phyloP scores from a whole-genome alignment of 2,888 invertebrate genomes.

The Melitaea athalia region DNA sequence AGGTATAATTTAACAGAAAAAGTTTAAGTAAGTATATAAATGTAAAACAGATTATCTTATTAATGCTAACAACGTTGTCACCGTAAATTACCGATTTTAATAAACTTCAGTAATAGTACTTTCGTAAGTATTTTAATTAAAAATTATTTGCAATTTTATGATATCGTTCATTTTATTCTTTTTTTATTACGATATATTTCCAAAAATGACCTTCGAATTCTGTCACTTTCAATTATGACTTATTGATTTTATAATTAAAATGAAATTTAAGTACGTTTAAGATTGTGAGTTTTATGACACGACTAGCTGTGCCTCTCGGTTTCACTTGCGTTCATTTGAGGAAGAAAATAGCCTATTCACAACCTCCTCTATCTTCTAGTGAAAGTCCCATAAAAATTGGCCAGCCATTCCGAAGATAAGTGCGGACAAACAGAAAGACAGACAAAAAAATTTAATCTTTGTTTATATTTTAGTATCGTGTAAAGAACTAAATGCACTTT shows the following conservation, averaged over 20 bases:
- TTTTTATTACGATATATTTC: constrained; percentile 16
- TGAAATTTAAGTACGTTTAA: not conserved
- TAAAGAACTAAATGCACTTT: no score
- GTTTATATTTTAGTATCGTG: no score
- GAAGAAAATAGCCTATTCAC: no score
- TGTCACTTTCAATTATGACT: constrained; percentile 4
- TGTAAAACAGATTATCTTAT: constrained; percentile 8
- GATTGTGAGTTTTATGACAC: not conserved
- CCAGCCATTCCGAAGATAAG: no score
- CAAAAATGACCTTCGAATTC: constrained; percentile 13
- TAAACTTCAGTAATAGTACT: constrained; percentile 25
- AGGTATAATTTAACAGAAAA: not conserved
- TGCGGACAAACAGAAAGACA: no score
- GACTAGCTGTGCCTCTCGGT: no score
- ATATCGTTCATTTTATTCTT: constrained; percentile 20
- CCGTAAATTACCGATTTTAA: constrained; percentile 31
- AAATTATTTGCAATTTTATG: constrained; percentile 28
- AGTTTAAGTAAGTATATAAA: no score
- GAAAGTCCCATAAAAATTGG: no score
- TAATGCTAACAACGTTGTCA: constrained; percentile 11
- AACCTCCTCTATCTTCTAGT: no score
- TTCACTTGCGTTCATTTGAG: no score
- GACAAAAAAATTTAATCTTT: no score
- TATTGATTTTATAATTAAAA: not conserved
- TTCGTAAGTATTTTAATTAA: constrained; percentile 28